These are phyloP conservation scores for Myotis planiceps DNA, from an alignment of 2,797 vertebrate genomes.

Conservation along the genomic window DNA sequence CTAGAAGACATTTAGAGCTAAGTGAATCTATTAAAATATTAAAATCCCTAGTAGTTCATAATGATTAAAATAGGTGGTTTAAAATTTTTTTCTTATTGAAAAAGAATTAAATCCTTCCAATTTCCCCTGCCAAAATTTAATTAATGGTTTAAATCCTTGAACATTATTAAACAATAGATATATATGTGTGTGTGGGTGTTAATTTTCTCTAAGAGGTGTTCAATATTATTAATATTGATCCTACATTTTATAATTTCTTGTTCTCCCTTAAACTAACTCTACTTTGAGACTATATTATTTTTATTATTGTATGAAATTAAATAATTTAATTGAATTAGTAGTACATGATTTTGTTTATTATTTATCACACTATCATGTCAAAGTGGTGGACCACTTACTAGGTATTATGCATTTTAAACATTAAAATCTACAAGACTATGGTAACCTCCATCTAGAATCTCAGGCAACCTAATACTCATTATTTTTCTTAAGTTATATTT, in stretches of 20 bases:
- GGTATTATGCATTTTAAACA: background rate
- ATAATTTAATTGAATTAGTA: background rate
- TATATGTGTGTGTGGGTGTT: too few relatives aligned
- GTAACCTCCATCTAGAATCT: background rate
- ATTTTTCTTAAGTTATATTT: background rate
- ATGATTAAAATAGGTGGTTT: slow-evolving; percentile 27
- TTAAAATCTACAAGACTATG: background rate
- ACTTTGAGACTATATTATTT: background rate
- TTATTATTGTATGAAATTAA: slow-evolving; percentile 7
- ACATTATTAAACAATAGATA: slow-evolving; percentile 12
- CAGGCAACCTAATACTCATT: background rate
- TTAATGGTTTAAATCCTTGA: background rate
- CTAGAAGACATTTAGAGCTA: slow-evolving; percentile 67
- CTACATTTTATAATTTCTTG: background rate
- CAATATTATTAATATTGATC: background rate
- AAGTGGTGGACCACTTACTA: background rate
- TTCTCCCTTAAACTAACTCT: background rate
- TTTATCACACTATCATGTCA: background rate
- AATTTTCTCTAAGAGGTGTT: slow-evolving; percentile 25
- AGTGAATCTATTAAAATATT: slow-evolving; percentile 65
- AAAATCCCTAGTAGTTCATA: slow-evolving; percentile 59
- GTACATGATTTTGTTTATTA: background rate
- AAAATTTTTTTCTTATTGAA: background rate
- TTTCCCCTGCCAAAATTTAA: background rate
- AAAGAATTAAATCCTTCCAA: background rate